Percentiles rank a stretch among this genome's conserved stretches.
These are phyloP conservation scores for Xestoiulus laeticollis DNA, from an alignment of 2,888 invertebrate species.

Conservation along the genomic window DNA sequence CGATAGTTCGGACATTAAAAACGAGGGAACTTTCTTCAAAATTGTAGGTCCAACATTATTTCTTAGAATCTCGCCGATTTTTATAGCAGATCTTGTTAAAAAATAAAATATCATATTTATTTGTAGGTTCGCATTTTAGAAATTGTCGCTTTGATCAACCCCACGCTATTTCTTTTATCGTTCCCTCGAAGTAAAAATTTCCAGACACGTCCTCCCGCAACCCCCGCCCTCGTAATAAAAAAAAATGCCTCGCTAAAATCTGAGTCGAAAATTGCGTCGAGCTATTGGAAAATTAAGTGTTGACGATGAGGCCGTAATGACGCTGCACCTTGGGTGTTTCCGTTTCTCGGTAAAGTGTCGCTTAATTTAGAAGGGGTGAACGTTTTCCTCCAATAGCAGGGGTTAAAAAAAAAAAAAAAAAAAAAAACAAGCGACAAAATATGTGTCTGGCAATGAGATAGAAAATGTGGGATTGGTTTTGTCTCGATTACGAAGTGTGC, in stretches of 20 bases:
- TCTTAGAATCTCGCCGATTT: too few species aligned
- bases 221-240: neutral
- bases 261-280: neutral
- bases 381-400: neutral
- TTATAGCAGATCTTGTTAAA: too few species aligned
- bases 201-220: neutral
- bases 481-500: neutral
- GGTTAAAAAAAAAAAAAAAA: neutral
- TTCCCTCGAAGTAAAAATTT: too few species aligned
- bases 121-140: too few species aligned
- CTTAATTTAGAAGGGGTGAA: neutral
- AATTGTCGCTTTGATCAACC: neutral
- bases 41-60: too few species aligned
- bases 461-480: neutral
- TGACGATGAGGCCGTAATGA: neutral
- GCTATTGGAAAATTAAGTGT: neutral
- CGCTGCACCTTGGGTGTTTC: neutral
- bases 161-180: neutral
- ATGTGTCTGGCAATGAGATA: slow-evolving; percentile 1
- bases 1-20: too few species aligned
- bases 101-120: too few species aligned
- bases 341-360: neutral
- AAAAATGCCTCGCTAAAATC: neutral
- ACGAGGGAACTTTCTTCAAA: too few species aligned
- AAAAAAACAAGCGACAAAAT: neutral